Evolutionary conservation across 1,140 invertebrate genomes (phyloP).

Genomic region (Battus philenor): DNA sequence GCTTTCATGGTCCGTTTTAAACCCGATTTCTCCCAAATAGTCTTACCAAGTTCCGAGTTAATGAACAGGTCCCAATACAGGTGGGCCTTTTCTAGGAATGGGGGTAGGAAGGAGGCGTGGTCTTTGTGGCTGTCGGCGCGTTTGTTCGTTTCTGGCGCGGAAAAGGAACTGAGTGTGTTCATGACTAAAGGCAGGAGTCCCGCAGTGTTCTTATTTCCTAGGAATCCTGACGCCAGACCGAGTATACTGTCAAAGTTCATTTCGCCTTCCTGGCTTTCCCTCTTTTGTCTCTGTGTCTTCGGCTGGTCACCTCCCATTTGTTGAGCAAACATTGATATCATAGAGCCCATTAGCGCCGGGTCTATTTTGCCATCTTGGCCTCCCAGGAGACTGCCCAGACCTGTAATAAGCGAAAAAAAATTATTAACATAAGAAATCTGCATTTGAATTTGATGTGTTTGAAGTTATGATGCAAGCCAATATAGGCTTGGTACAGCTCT

Average conservation of each 20-base stretch:
- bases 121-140: slow-evolving; percentile 80
- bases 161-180: slow-evolving; percentile 76
- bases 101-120: slow-evolving; percentile 84
- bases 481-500: no score
- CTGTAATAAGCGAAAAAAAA: no score
- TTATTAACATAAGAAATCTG: no score
- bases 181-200: slow-evolving; percentile 80
- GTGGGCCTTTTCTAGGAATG: slow-evolving; percentile 83
- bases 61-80: slow-evolving; percentile 87
- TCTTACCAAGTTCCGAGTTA: slow-evolving; percentile 84
- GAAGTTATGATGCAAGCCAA: no score
- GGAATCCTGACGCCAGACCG: slow-evolving; percentile 78
- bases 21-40: slow-evolving; percentile 83
- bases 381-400: slow-evolving; percentile 72
- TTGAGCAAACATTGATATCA: slow-evolving; percentile 74
- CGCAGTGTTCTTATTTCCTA: slow-evolving; percentile 77
- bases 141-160: slow-evolving; percentile 71
- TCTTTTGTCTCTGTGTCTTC: slow-evolving; percentile 32
- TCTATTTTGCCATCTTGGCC: slow-evolving; percentile 76
- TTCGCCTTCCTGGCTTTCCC: slow-evolving; percentile 35
- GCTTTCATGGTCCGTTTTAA: slow-evolving; percentile 77
- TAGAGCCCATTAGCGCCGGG: slow-evolving; percentile 71
- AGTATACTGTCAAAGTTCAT: slow-evolving; percentile 77
- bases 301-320: slow-evolving; percentile 38
- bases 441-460: no score